phyloP scores from a whole-genome alignment of 2,888 invertebrate genomes.

The Hecatera dysodea region DNA sequence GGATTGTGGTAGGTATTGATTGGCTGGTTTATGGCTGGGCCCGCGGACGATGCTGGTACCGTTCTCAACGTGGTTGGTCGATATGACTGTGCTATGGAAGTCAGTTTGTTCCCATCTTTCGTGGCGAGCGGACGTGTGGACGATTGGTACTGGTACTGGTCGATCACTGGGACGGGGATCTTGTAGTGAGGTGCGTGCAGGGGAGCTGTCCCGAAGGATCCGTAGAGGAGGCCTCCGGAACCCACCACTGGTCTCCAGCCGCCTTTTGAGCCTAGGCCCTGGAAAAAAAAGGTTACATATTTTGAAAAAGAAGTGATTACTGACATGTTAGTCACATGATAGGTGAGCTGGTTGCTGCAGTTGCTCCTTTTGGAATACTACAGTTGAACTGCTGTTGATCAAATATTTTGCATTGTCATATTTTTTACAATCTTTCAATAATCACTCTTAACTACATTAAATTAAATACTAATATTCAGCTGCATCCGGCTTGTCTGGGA shows the following conservation, averaged over 20 bases:
- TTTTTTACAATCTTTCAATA: too few relatives aligned
- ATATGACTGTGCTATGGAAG: slow-evolving; percentile 87
- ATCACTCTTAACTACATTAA: too few relatives aligned
- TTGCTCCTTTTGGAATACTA: too few relatives aligned
- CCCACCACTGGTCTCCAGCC: slow-evolving; percentile 92
- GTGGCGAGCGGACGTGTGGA: slow-evolving; percentile 83
- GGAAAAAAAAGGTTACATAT: slow-evolving; percentile 68
- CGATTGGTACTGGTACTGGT: slow-evolving; percentile 82
- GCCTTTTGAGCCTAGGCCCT: slow-evolving; percentile 89
- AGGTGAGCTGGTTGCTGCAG: too few relatives aligned
- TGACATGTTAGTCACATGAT: too few relatives aligned
- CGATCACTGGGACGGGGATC: slow-evolving; percentile 80
- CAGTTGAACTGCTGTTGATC: too few relatives aligned
- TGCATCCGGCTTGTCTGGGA: too few relatives aligned
- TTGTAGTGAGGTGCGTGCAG: slow-evolving; percentile 84
- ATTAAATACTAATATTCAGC: too few relatives aligned
- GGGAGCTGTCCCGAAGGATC: slow-evolving; percentile 79
- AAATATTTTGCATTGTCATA: too few relatives aligned
- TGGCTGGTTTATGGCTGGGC: slow-evolving; percentile 81
- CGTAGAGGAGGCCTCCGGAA: slow-evolving; percentile 82
- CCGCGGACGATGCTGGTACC: slow-evolving; percentile 74
- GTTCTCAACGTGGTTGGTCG: slow-evolving; percentile 85
- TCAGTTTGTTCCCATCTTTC: slow-evolving; percentile 85
- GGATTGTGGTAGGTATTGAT: slow-evolving; percentile 88
- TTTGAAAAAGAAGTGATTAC: too few relatives aligned